Base-by-base conservation (phyloP, 2,888 invertebrate genomes). In the Eupithecia insigniata region DNA sequence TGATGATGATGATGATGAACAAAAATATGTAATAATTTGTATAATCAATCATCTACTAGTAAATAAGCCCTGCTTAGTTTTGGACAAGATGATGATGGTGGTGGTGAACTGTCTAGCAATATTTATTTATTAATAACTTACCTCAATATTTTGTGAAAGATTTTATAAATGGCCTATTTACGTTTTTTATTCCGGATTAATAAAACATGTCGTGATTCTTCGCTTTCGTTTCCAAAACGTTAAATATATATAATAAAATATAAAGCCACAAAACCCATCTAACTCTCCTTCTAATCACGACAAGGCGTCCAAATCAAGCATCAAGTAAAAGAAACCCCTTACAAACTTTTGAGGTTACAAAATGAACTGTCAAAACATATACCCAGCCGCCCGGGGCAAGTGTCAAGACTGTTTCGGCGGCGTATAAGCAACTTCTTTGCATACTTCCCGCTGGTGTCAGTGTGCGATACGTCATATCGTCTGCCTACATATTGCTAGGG, bases 371-470 rank as follows among this genome's bases (percentile, higher is more conserved):
- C 87, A 85, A 83, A 85, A 85, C 70, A 77, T 67, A 75, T 71
- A 70, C 71, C 36, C n/a, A n/a, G n/a, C 62, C 81, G 86, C 88
- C 79, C 82, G 78, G 77, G 83, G 83, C 86, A 87, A 90, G 89
- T 89, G 89, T 88, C 93, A 93, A 93, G 89, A 89, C 81, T 79
- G 80, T 80, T 84, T 81, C 82, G 86, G 81, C 84, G 84, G 69
- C 69, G 84, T 88, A 85, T 81, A 84, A 78, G 84, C 88, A 91
- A 93, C 91, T 94, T 93, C 93, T 94, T 94, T 94, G 92, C 93
- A 93, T 93, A 94, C 92, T 94, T 94, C 92, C 90, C 91, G 87
- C 84, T 90, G 91, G 92, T 93, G 93, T 92, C 90, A 91, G 93
- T 90, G 90, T 86, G 90, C 89, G 93, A 93, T 93, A 93, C 92